Base-by-base conservation (phyloP, 2,113 vertebrate genomes). In the Sterrhoptilus dennistouni region DNA sequence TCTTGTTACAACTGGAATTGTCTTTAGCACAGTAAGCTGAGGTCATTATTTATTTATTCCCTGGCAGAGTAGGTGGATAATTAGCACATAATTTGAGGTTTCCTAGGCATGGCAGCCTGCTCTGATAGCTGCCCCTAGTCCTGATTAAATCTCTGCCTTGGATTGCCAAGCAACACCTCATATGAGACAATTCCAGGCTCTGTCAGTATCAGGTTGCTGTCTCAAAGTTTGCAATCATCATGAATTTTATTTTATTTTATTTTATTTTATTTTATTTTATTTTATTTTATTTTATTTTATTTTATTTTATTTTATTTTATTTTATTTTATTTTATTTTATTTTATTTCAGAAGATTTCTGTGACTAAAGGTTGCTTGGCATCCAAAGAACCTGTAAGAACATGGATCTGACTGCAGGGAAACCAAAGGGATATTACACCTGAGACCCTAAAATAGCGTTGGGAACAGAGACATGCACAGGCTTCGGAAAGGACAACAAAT, bases 31-130 rank as follows among this genome's bases (percentile, higher is more conserved):
- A 61, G 71, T 63, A 86, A 93, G 21, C 27, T 88, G 60, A 66
- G 94, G 52, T 87, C 42, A 52, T 90, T 93, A 86, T 82, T 90
- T 94, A 95, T 92, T 95, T 95, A 97, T 96, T 90, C 60, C 74
- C 52, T 71, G 40, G 56, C 64, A 95, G 70, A 22, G 68, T 50
- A 90, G 93, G 76, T 88, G 49, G 95, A 87, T 92, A 96, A 96
- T 96, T 96, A 96, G 76, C 3, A 6, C 17, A 57, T 84, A 90
- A 95, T 94, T 96, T 81, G 92, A 90, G 72, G 68, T 78, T 96
- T 96, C 76, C 72, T 81, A 94, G 83, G 75, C 95, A 81, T 89
- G 90, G 83, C 83, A 94, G 88, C 56, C 71, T 88, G 82, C 53
- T 93, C 92, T 64, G 71, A 83, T 56, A 85, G 72, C 64, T 94